Evolutionary conservation across 2,113 vertebrate species (phyloP), one percentile per base, ranked within the genome.

Genomic region (Zingel zingel): DNA sequence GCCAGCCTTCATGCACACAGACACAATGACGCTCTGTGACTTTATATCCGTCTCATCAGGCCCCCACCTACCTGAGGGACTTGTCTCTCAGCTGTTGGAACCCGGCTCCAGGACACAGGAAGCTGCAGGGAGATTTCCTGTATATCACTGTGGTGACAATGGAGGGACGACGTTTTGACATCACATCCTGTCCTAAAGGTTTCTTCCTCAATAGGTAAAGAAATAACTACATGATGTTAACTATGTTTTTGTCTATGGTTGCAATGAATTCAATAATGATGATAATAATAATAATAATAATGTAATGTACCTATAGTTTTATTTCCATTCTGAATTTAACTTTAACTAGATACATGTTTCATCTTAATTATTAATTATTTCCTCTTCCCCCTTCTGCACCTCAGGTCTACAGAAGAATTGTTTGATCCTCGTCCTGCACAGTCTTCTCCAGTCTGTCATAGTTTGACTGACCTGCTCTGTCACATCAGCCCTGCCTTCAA

Each of bases 71-170:
- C 85, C 70, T 97, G 62, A 86, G 83, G 47, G 95, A 96, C 78
- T 39, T 97, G 86, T 95, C 93, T 79, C 93, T 96, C 59, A 97
- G 96, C 77, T 94, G 92, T 25, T 97, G 96, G 96, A 96, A 96
- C 82, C 96, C 96, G 2, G 95, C 96, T 53, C 96, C 96, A 62
- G 96, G 96, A 53, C 93, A 95, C 82, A 94, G 96, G 79, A 96
- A 96, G 84, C 78, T 97, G 77, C 96, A 96, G 77, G 96, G 96
- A 53, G 96, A 97, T 88, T 96, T 96, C 67, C 45, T 96, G 86
- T 97, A 97, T 85, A 90, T 97, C 73, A 95, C 91, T 14, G 87
- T 95, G 21, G 90, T 94, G 61, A 96, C 95, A 10, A 86, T 91
- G 54, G 96, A 97, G 84, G 95, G 95, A 21, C 93, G 94, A 9